A percentile compares a stretch with the other conserved stretches of the same genome.
Evolutionary conservation across 1,140 invertebrate genomes (phyloP).

Genomic region (Zeugodacus cucurbitae): DNA sequence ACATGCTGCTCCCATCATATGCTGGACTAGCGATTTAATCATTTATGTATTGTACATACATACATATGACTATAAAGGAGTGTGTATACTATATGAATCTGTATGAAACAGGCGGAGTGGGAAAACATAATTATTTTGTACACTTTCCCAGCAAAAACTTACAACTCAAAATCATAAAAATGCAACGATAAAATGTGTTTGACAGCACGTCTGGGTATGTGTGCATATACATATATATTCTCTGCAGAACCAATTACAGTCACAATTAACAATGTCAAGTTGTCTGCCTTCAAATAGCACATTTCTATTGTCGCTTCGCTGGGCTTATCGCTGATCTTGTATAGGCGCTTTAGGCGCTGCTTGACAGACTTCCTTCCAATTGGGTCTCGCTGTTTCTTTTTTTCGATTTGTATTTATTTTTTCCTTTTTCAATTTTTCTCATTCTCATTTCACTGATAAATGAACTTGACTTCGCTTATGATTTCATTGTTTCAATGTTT

Average conservation of each 20-base stretch:
- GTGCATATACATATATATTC: background rate
- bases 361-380: background rate
- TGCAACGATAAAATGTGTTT: background rate
- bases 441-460: background rate
- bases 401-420: background rate
- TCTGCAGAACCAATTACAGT: background rate
- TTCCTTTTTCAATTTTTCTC: background rate
- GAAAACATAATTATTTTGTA: background rate
- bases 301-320: slow-evolving; percentile 14
- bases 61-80: background rate
- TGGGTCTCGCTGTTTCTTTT: background rate
- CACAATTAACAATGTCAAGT: slow-evolving; percentile 19
- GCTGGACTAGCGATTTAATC: background rate
- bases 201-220: background rate
- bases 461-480: background rate
- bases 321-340: slow-evolving; percentile 1
- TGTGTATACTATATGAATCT: background rate
- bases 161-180: background rate
- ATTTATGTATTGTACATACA: background rate
- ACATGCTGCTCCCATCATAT: background rate
- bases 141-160: background rate
- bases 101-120: background rate
- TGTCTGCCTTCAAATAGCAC: background rate
- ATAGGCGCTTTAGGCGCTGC: background rate
- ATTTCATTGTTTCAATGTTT: background rate